A percentile compares a stretch with the other conserved stretches of the same genome.
Evolutionary conservation across 2,797 vertebrate species (phyloP).

Genomic region (Siniperca obscura): DNA sequence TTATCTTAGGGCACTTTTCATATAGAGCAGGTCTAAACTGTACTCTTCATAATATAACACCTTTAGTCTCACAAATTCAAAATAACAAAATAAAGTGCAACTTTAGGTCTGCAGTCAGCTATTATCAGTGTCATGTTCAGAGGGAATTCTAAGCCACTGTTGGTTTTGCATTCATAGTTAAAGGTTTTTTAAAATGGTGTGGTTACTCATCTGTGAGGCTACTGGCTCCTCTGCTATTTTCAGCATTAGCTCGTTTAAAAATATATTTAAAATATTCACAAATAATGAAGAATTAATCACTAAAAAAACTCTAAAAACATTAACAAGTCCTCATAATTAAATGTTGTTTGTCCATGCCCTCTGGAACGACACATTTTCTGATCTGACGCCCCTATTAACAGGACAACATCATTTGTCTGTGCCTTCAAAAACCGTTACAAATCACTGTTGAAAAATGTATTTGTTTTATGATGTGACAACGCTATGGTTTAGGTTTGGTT

Average conservation of each 20-base stretch:
- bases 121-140: not conserved
- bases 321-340: not conserved
- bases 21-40: too few relatives aligned
- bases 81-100: conserved; percentile 6
- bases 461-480: not conserved
- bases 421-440: not conserved
- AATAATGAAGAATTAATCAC: too few relatives aligned
- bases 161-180: conserved; percentile 21
- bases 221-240: not conserved
- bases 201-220: conserved; percentile 2
- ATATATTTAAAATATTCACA: too few relatives aligned
- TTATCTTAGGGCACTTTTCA: too few relatives aligned
- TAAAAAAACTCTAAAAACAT: too few relatives aligned
- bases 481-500: not conserved
- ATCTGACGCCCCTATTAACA: too few relatives aligned
- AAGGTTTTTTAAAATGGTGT: conserved; percentile 7
- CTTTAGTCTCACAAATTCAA: conserved; percentile 19
- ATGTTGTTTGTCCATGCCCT: not conserved
- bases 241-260: not conserved
- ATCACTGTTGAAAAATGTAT: not conserved
- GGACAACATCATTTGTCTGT: not conserved
- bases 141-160: not conserved
- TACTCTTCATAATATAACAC: too few relatives aligned
- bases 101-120: not conserved
- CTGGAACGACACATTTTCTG: not conserved